Conservation (phyloP, 64 coral and sea anemone species). For the Dendronephthya gigantea region DNA sequence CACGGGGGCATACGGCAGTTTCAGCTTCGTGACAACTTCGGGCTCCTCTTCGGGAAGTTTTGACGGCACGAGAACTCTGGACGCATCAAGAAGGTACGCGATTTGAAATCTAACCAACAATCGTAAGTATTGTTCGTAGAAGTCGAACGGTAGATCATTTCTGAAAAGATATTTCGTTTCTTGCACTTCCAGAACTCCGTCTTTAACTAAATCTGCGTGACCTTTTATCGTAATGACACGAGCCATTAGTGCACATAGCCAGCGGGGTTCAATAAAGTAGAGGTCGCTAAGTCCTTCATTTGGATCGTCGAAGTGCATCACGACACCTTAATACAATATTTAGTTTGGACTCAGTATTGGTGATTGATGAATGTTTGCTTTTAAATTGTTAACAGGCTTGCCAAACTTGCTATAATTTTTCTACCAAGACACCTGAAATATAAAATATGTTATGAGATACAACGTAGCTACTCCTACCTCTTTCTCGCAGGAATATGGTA, state of each 20-base stretch:
- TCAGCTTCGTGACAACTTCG: slow-evolving; percentile 27
- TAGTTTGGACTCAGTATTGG: too few species aligned
- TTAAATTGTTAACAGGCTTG: too few species aligned
- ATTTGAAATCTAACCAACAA: slow-evolving; percentile 86
- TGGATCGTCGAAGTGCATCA: slow-evolving; percentile 91
- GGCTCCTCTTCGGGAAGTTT: slow-evolving; percentile 71
- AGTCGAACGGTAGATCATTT: slow-evolving; percentile 46
- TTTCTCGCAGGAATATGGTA: slow-evolving; percentile 77
- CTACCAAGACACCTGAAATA: too few species aligned
- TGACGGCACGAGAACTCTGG: slow-evolving; percentile 74
- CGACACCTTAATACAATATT: slow-evolving; percentile 46
- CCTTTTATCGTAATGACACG: slow-evolving; percentile 52
- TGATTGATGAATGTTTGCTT: too few species aligned
- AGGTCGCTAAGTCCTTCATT: slow-evolving; percentile 87
- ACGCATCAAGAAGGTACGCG: slow-evolving; percentile 62
- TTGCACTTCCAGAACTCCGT: slow-evolving; percentile 48
- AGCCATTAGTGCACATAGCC: slow-evolving; percentile 86
- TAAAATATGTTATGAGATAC: too few species aligned
- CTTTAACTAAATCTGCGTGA: slow-evolving; percentile 48
- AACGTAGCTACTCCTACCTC: too few species aligned
- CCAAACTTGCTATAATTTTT: too few species aligned
- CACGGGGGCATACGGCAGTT: slow-evolving; percentile 55
- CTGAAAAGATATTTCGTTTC: slow-evolving; percentile 50
- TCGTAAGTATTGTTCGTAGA: slow-evolving; percentile 73
- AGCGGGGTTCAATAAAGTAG: slow-evolving; percentile 83